Conservation (phyloP, 2,797 vertebrate genomes). For the Simalia tracyae region DNA sequence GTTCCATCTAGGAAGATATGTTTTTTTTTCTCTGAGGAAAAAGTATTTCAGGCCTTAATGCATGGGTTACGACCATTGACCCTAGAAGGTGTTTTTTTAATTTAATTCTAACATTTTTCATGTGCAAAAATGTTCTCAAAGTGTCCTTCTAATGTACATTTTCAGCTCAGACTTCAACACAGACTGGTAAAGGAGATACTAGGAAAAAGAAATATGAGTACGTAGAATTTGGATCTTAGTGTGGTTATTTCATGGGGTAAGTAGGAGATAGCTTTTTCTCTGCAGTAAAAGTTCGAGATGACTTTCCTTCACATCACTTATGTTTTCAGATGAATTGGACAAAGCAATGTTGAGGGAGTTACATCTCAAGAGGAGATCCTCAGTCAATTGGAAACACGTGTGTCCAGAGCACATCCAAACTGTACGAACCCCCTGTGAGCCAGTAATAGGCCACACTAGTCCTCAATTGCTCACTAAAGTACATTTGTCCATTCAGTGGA, state of each 20-base stretch:
- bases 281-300: background rate
- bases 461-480: background rate
- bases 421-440: background rate
- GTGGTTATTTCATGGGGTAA: background rate
- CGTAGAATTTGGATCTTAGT: background rate
- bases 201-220: background rate
- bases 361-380: background rate
- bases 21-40: constrained; percentile 25
- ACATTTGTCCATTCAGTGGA: background rate
- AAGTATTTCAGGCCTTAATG: background rate
- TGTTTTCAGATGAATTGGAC: background rate
- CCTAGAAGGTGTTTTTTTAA: background rate
- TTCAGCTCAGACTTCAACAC: background rate
- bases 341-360: background rate
- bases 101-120: background rate
- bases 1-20: background rate
- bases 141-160: background rate
- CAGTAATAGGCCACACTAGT: background rate
- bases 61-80: background rate
- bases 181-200: background rate
- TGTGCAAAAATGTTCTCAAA: background rate
- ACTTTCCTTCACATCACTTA: background rate
- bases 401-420: background rate
- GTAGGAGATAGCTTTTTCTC: background rate
- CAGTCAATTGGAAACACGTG: background rate